Base-by-base conservation (phyloP, 2,888 invertebrate species). In the Smittia aterrima region DNA sequence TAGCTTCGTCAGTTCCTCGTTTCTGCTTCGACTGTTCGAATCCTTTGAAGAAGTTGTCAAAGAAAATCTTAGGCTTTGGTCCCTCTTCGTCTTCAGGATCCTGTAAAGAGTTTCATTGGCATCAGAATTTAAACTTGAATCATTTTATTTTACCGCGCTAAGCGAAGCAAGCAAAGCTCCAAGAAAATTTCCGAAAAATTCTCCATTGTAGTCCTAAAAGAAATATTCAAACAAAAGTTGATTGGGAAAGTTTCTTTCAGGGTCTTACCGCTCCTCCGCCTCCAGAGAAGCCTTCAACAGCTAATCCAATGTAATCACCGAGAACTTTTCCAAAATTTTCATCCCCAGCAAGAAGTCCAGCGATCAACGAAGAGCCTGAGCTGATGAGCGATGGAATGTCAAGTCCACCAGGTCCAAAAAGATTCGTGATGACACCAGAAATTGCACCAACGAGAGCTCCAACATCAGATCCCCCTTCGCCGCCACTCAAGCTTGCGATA, bases 261-360 rank as follows among this genome's bases (percentile, higher is more conserved):
- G n/a, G n/a, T n/a, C 78, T 76, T 79, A 83, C 83, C 71, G 83
- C 83, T 75, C 83, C 83, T 7, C 83, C 83, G 1, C 83, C 83
- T 0, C 82, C 83, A 1, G 66, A 47, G 11, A 47, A 11, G 11
- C 64, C 83, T 76, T 83, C 83, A 18, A 83, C 78, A 0, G 82
- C 81, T 0, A 79, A 79, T 64, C 82, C 82, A 74, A 83, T 79
- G 76, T 82, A 83, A 40, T 78, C 78, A 2, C 81, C 83, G 66
- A 83, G 76, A 0, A 83, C 82, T 1, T 79, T 79, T 24, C 83
- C 83, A 75, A 83, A 83, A 76, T 83, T 83, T 75, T 79, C 79
- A 74, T 83, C 79, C 16, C 82, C 82, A 41, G 80, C 77, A 2
- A 83, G 76, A 1, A 83, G 77, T 1, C 82, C 83, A 0, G 83